These are phyloP conservation scores for Eurytoma californica DNA, from an alignment of 2,888 invertebrate genomes.

Conservation along the genomic window DNA sequence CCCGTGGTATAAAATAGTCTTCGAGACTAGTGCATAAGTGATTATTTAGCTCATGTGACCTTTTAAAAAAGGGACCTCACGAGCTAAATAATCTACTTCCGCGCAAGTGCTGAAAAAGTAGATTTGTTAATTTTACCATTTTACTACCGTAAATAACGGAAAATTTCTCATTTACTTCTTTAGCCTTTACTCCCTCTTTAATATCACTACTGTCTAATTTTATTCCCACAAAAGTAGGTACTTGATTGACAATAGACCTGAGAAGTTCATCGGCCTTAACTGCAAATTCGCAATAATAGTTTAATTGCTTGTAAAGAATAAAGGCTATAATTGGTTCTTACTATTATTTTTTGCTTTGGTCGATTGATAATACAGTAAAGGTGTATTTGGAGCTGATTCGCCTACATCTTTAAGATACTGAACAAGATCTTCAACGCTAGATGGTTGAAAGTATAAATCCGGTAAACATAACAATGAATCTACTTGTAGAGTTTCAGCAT, in stretches of 20 bases:
- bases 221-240: slow-evolving; percentile 86
- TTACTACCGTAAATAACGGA: slow-evolving; percentile 83
- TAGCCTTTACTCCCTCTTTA: slow-evolving; percentile 81
- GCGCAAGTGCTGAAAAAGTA: too few relatives aligned
- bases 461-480: slow-evolving; percentile 85
- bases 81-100: too few relatives aligned
- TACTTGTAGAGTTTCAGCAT: slow-evolving; percentile 81
- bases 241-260: slow-evolving; percentile 78
- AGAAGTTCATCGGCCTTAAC: slow-evolving; percentile 85
- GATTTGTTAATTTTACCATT: slow-evolving; percentile 75
- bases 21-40: too few relatives aligned
- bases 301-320: neutral
- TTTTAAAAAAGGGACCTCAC: too few relatives aligned
- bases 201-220: slow-evolving; percentile 86
- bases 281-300: slow-evolving; percentile 68
- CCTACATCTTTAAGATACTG: slow-evolving; percentile 82
- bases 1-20: too few relatives aligned
- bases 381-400: slow-evolving; percentile 83
- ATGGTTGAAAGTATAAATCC: slow-evolving; percentile 86
- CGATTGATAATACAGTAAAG: slow-evolving; percentile 86
- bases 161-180: slow-evolving; percentile 76
- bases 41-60: too few relatives aligned
- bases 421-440: slow-evolving; percentile 78
- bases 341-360: slow-evolving; percentile 22
- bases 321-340: slow-evolving; percentile 2